Percentiles rank a stretch among this genome's conserved stretches.
phyloP scores from a whole-genome alignment of 2,797 vertebrate genomes.

The Malurus splendens region DNA sequence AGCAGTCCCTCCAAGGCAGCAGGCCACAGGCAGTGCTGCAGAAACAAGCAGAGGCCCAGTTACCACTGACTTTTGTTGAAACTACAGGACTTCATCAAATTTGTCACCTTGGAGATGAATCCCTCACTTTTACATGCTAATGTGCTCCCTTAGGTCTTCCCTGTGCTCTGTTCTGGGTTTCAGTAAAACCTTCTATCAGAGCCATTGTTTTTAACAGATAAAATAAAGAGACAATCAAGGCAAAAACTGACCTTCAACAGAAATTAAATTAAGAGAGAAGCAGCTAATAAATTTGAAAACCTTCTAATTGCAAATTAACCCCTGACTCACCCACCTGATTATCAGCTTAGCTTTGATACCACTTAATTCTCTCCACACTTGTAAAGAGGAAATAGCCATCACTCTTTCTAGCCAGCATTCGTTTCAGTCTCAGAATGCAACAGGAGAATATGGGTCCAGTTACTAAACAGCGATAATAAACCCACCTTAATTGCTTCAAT shows the following conservation, averaged over 20 bases:
- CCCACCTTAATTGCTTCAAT: conserved; percentile 57
- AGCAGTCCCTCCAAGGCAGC: neutral
- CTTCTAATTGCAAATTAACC: conserved; percentile 50
- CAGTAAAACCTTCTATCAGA: conserved; percentile 9
- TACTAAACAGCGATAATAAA: conserved; percentile 51
- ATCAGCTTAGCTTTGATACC: neutral
- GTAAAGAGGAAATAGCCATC: neutral
- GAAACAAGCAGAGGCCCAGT: neutral
- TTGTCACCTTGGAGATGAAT: neutral
- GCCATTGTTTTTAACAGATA: neutral
- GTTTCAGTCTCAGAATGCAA: neutral
- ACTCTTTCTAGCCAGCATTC: neutral
- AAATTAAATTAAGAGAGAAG: conserved; percentile 22
- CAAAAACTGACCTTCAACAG: conserved; percentile 19
- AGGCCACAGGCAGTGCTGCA: accelerated
- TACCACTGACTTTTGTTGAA: neutral
- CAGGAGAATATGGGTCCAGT: conserved; percentile 26
- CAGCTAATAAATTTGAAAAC: conserved; percentile 16
- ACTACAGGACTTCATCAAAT: neutral
- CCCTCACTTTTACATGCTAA: neutral
- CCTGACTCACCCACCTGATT: conserved; percentile 4
- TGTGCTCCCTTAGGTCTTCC: neutral
- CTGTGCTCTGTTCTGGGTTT: neutral
- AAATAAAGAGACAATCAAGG: conserved; percentile 7
- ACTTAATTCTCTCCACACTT: conserved; percentile 31